Evolutionary conservation across 1,140 invertebrate genomes (phyloP).

Genomic region (Drosophila orena): DNA sequence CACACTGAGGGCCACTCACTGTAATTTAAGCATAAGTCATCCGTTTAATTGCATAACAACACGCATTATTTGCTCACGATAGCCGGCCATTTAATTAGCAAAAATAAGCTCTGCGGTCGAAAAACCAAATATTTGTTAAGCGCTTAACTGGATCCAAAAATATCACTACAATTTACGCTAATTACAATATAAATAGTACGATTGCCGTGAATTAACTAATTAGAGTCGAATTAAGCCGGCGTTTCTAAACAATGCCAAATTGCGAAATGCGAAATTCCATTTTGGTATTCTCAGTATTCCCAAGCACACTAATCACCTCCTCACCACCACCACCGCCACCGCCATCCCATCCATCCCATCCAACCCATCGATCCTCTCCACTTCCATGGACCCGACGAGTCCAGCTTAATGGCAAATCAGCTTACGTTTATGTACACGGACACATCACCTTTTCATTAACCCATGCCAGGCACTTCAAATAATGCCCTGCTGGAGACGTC

Average conservation of each 20-base stretch:
- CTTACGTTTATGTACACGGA: constrained; percentile 37
- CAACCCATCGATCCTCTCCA: background rate
- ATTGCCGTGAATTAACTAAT: constrained; percentile 45
- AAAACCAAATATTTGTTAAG: constrained; percentile 58
- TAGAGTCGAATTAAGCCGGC: constrained; percentile 2
- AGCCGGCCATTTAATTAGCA: constrained; percentile 66
- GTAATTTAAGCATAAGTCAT: constrained; percentile 38
- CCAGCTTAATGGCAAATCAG: constrained; percentile 38
- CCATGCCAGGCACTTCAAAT: constrained; percentile 67
- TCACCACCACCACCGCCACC: too few species aligned
- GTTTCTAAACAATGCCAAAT: constrained; percentile 5
- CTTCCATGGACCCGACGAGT: background rate
- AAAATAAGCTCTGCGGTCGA: constrained; percentile 38
- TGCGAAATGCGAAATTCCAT: constrained; percentile 25
- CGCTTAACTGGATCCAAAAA: constrained; percentile 29
- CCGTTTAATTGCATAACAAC: constrained; percentile 39
- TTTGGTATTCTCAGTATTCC: background rate
- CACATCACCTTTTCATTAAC: constrained; percentile 67
- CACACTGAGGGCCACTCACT: too few species aligned
- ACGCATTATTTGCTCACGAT: constrained; percentile 40
- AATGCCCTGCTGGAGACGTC: constrained; percentile 48
- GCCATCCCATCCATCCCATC: too few species aligned
- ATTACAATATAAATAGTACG: constrained; percentile 67
- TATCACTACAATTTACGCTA: constrained; percentile 41
- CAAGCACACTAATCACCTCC: constrained; percentile 6